A percentile compares a stretch with the other conserved stretches of the same genome.
phyloP scores from a whole-genome alignment of 2,797 vertebrate genomes.

The Eulemur coronatus region DNA sequence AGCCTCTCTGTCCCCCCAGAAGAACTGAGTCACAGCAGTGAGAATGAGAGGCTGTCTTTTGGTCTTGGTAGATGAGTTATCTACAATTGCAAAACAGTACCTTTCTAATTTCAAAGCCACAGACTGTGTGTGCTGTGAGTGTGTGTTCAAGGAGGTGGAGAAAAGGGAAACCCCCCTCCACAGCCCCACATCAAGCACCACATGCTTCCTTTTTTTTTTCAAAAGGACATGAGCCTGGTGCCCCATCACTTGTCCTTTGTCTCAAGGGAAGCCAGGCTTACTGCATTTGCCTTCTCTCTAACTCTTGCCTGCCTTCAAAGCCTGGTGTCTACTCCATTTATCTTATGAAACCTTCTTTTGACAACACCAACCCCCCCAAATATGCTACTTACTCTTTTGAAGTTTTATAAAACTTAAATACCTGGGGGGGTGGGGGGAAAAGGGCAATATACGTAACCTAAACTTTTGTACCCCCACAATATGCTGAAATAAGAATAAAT shows the following conservation, averaged over 20 bases:
- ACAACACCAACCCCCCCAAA: neutral
- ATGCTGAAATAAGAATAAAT: too few relatives aligned
- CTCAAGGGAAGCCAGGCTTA: neutral
- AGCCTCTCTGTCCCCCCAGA: neutral
- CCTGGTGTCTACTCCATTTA: neutral
- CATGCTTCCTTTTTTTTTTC: neutral
- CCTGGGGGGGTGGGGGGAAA: too few relatives aligned
- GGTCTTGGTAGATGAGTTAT: neutral
- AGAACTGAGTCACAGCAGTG: neutral
- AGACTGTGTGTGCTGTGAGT: neutral
- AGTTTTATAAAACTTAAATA: neutral
- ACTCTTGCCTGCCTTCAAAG: neutral
- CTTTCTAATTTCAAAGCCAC: neutral
- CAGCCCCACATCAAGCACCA: neutral
- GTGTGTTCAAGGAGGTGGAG: neutral
- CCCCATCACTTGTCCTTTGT: neutral
- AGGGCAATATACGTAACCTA: too few relatives aligned
- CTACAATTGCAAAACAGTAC: neutral
- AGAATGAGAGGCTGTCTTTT: neutral
- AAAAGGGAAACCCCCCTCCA: neutral
- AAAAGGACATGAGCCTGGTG: accelerated
- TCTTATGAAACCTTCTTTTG: neutral
- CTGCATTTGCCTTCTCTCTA: neutral
- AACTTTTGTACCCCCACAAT: too few relatives aligned
- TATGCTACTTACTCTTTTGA: neutral